Conservation (phyloP, 2,797 vertebrate genomes). For the Sarcophilus harrisii region DNA sequence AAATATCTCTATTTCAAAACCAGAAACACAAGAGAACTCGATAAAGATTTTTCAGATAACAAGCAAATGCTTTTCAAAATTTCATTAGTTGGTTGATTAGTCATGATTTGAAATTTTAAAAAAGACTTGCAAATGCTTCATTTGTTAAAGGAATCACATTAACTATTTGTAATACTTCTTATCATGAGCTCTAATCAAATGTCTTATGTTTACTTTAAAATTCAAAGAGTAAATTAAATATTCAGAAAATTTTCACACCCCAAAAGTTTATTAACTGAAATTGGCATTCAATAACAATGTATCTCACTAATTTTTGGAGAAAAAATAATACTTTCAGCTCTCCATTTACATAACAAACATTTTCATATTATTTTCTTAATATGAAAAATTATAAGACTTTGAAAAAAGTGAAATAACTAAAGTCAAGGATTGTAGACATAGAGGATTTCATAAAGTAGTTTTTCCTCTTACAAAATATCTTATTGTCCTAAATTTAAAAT, state of each 20-base stretch:
- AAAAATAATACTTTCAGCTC: neutral
- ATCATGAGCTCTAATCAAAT: neutral
- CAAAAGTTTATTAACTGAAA: slow-evolving; percentile 5
- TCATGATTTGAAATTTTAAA: neutral
- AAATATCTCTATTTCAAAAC: neutral
- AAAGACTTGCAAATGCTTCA: slow-evolving; percentile 44
- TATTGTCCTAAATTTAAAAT: neutral
- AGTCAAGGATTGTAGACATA: neutral
- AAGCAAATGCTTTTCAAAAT: slow-evolving; percentile 34
- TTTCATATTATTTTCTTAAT: neutral
- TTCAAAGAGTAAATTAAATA: slow-evolving; percentile 45
- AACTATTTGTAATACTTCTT: slow-evolving; percentile 21
- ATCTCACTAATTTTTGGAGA: neutral
- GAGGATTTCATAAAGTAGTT: neutral
- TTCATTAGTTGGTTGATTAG: slow-evolving; percentile 63
- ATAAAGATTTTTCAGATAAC: slow-evolving; percentile 13
- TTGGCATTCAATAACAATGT: neutral
- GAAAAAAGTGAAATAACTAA: neutral
- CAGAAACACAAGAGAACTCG: neutral
- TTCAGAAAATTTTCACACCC: slow-evolving; percentile 15
- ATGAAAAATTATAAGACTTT: neutral
- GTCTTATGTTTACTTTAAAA: slow-evolving; percentile 17
- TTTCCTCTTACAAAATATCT: neutral
- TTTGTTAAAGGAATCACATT: slow-evolving; percentile 28
- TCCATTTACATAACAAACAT: neutral